phyloP scores from a whole-genome alignment of 2,888 invertebrate genomes.

The Byasa hedistus region DNA sequence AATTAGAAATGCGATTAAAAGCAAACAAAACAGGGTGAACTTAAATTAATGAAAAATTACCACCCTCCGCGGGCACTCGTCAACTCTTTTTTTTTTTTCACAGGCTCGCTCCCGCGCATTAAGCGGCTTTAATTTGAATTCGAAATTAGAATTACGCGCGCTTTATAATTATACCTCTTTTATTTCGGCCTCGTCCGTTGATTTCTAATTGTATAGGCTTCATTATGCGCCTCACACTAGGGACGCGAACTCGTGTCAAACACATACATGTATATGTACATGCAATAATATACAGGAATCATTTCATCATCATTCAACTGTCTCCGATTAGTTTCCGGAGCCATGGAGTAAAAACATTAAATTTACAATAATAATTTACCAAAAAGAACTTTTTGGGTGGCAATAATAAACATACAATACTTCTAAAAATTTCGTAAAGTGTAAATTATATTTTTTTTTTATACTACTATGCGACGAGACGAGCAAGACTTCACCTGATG shows the following conservation, averaged over 20 bases:
- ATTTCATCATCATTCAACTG: no score
- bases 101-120: conserved; percentile 79
- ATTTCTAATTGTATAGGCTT: conserved; percentile 73
- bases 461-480: no score
- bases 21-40: conserved; percentile 81
- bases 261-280: not conserved
- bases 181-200: conserved; percentile 65
- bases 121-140: conserved; percentile 81
- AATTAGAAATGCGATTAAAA: conserved; percentile 81
- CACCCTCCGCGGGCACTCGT: conserved; percentile 78
- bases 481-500: no score
- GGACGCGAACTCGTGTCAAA: conserved; percentile 27
- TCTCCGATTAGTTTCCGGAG: no score
- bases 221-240: conserved; percentile 51
- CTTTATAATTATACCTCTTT: conserved; percentile 74
- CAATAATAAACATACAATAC: no score
- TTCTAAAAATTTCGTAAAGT: no score
- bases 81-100: conserved; percentile 79
- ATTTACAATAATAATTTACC: no score
- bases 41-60: conserved; percentile 81
- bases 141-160: conserved; percentile 81
- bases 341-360: no score
- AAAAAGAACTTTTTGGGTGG: no score
- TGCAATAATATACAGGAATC: not conserved
- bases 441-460: no score